Evolutionary conservation across 1,140 invertebrate species (phyloP), one percentile per base, ranked within the genome.

Genomic region (Bacillus rossius): DNA sequence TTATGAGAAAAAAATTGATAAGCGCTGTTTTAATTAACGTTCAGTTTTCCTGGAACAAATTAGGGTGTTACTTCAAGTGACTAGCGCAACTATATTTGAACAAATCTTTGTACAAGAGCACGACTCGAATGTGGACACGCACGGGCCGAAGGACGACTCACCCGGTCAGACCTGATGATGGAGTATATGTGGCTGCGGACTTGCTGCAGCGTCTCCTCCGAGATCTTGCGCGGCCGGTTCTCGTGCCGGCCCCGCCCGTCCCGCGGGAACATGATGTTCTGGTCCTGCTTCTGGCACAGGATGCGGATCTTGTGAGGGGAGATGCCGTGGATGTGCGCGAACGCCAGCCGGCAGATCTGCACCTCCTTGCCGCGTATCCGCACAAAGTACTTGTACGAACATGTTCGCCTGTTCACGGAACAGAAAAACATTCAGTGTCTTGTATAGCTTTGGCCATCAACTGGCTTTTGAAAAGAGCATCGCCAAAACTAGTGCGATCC

Each of bases 311-410:
- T 80, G 58, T 79, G 71, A 62, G 79, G 77, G 25, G 78, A 79
- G 42, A 80, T 79, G 3, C 77, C 75, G 71, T 80, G 79, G 53
- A 80, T 80, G 66, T 79, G 78, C 71, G 79, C 79, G 64, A 80
- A 80, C 26, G 79, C 79, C 48, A 75, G 76, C 60, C 79, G 77
- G 61, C 79, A 80, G 16, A 80, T 77, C 71, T 80, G 77, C 41
- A 78, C 77, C 64, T 80, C 79, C 55, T 74, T 72, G 19, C 79
- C 79, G 60, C 75, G 74, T 7, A 79, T 76, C 54, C 79, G 70
- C 1, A 79, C 70, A 69, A 77, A 80, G 66, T 80, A 80, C 70
- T 80, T 78, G 68, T 79, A 80, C 10, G 77, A 79, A 53, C 79
- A 80, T 29, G 79, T 79, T 49, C 79, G 70, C 5, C 78, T 61